Conservation (phyloP, 92 coral and sea anemone genomes). For the Palythoa grandis region DNA sequence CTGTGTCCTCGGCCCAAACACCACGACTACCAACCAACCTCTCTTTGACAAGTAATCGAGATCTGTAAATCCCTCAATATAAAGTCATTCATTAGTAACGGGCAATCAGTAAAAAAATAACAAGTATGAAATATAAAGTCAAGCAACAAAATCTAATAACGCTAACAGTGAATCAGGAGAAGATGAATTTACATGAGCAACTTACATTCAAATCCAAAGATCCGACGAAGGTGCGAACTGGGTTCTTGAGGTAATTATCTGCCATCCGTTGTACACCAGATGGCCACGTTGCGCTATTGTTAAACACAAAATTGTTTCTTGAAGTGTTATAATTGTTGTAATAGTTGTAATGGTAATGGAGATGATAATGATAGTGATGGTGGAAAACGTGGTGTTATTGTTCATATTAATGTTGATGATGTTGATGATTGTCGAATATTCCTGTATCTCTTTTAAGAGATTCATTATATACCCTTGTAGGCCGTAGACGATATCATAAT, state of each 20-base stretch:
- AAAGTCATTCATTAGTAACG: too few relatives aligned
- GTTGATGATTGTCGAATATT: too few relatives aligned
- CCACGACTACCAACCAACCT: background rate
- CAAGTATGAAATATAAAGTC: too few relatives aligned
- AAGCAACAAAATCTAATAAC: background rate
- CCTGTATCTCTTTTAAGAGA: too few relatives aligned
- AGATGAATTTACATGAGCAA: background rate
- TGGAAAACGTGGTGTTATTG: too few relatives aligned
- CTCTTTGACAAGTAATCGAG: too few relatives aligned
- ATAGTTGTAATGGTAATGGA: background rate
- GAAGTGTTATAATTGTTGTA: background rate
- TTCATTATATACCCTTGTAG: too few relatives aligned
- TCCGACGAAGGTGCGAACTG: constrained; percentile 94
- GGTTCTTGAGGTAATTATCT: constrained; percentile 86
- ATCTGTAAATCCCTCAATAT: too few relatives aligned
- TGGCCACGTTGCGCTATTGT: constrained; percentile 98
- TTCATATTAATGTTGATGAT: too few relatives aligned
- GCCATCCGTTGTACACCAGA: constrained; percentile 97
- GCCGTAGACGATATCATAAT: too few relatives aligned
- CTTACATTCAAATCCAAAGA: constrained; percentile 93
- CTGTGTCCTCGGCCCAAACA: background rate
- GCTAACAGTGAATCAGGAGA: background rate
- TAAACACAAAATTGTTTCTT: background rate
- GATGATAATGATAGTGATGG: background rate
- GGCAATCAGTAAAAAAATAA: background rate